Percentiles rank a stretch among this genome's conserved stretches.
Evolutionary conservation across 2,113 vertebrate genomes (phyloP).

Genomic region (Semicossyphus pulcher): DNA sequence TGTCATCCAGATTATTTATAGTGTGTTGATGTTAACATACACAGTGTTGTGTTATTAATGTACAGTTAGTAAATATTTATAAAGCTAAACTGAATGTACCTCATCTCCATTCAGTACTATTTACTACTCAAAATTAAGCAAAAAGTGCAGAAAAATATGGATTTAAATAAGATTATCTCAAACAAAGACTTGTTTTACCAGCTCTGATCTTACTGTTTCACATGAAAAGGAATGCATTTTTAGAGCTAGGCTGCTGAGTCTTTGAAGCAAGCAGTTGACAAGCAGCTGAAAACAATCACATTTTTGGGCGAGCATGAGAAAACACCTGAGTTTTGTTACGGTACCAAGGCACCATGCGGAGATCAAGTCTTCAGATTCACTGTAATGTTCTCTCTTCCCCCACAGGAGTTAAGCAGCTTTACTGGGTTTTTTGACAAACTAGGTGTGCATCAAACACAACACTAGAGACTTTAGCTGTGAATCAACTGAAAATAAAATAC

Average conservation of each 20-base stretch:
- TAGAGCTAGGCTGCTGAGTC: not conserved
- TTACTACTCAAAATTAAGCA: too few species aligned
- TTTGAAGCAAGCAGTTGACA: constrained; percentile 30
- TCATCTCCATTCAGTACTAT: too few species aligned
- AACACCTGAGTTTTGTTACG: too few species aligned
- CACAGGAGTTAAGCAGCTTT: constrained; percentile 15
- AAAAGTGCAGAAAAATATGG: too few species aligned
- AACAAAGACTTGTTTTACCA: not conserved
- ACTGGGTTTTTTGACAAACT: not conserved
- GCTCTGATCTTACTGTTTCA: not conserved
- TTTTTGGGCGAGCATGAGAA: constrained; percentile 23
- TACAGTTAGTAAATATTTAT: not conserved
- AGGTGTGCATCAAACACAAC: constrained; percentile 2
- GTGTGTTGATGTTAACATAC: too few species aligned
- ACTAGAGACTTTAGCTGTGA: not conserved
- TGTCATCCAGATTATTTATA: too few species aligned
- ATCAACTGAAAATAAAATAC: too few species aligned
- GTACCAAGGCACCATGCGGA: constrained; percentile 36
- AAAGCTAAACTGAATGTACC: too few species aligned
- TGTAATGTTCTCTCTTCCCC: constrained; percentile 25
- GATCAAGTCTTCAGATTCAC: constrained; percentile 13
- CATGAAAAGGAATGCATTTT: not conserved
- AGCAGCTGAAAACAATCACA: constrained; percentile 11
- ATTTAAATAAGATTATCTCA: not conserved
- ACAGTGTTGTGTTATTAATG: too few species aligned